Evolutionary conservation across 1,140 invertebrate genomes (phyloP), one percentile per base, ranked within the genome.

Genomic region (Leptoteleia sp.): DNA sequence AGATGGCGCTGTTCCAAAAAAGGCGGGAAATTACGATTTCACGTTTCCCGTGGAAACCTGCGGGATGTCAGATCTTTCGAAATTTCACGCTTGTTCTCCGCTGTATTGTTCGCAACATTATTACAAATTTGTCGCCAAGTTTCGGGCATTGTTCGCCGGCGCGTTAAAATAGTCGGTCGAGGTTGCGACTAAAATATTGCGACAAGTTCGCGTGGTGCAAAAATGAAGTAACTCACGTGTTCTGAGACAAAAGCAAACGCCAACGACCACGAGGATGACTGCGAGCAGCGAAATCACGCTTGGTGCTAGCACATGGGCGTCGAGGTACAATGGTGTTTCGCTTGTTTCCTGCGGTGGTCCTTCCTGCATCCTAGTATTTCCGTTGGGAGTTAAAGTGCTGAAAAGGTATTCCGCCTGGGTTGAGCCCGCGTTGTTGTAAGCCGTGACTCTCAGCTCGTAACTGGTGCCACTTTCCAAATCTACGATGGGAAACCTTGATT

Each of bases 341-440:
- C 88, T 82, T 31, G 82, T 81, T 65, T 85, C 83, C 38, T 86
- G 85, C 35, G 84, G 59, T 33, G 85, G 86, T 35, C 85, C 82
- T 35, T 85, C 84, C 67, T 87, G 85, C 72, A 87, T 83, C 47
- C 82, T 82, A 64, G 83, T 86, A 38, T 79, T 91, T 65, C 92
- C 92, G 57, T 81, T 85, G 62, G 88, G 82, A 62, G 88, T 90
- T 31, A 92, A 87, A 7, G 94, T 95, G 27, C 90, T 91, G 85
- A 94, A 93, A 71, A 90, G 87, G 80, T 93, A 93, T 71, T 93
- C 91, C 52, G 90, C 91, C 33, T 92, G 91, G 12, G 92, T 93
- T 19, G 92, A 92, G 1, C 94, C 94, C 5, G 94, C 93, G 82
- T 93, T 92, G 84, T 94, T 95, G 76, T 92, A 91, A 7, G 93